Conservation (phyloP, 2,888 invertebrate species). For the Tipula lateralis region DNA sequence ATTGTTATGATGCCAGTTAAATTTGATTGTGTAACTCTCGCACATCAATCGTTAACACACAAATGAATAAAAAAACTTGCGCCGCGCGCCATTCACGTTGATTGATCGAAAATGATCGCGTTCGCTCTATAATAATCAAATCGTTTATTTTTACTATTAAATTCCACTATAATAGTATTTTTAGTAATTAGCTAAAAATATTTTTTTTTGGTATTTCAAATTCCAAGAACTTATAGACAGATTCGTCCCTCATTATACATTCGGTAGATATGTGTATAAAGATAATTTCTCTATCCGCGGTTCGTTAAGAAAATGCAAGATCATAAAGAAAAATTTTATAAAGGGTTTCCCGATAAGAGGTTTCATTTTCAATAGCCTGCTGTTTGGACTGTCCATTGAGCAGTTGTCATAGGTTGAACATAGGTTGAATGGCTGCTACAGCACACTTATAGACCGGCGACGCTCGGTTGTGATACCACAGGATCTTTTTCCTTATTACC, state of each 20-base stretch:
- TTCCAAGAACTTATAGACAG: neutral
- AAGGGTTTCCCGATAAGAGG: too few relatives aligned
- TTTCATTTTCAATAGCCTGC: too few relatives aligned
- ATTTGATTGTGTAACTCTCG: neutral
- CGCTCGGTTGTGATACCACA: too few relatives aligned
- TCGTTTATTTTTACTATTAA: neutral
- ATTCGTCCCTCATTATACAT: neutral
- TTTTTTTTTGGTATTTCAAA: neutral
- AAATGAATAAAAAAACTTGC: neutral
- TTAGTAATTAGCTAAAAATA: neutral
- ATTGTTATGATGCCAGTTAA: too few relatives aligned
- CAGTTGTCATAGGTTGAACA: too few relatives aligned
- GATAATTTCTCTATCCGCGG: neutral
- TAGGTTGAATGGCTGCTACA: too few relatives aligned
- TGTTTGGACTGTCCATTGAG: too few relatives aligned
- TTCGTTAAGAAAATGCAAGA: neutral
- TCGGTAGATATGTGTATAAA: neutral
- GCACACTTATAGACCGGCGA: too few relatives aligned
- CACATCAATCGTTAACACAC: neutral
- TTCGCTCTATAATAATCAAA: neutral
- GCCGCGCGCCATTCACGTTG: neutral
- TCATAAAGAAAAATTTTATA: neutral
- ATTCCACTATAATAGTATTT: neutral
- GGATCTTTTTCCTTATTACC: too few relatives aligned
- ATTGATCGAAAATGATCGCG: neutral